phyloP scores from a whole-genome alignment of 2,888 invertebrate genomes.

The Onchidella celtica region DNA sequence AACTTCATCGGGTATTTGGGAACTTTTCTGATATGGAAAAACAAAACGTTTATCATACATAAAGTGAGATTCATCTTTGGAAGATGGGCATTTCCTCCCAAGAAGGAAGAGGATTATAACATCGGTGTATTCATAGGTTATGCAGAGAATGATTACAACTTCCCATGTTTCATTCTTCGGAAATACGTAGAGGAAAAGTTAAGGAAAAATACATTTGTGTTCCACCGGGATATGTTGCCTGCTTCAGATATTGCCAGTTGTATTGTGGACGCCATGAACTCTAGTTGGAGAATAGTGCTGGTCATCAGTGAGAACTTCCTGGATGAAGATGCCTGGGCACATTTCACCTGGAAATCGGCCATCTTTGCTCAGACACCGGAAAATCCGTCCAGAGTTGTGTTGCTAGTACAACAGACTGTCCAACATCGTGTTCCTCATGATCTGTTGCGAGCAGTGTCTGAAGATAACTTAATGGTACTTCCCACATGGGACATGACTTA shows the following conservation, averaged over 20 bases:
- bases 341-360: slow-evolving; percentile 22
- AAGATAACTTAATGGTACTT: slow-evolving; percentile 34
- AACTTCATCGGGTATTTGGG: not conserved
- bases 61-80: not conserved
- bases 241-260: not conserved
- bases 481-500: not conserved
- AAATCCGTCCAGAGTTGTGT: slow-evolving; percentile 27
- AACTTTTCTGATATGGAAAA: slow-evolving; percentile 1
- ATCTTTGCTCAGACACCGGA: not conserved
- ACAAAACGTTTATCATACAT: slow-evolving; percentile 12
- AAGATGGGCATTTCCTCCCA: not conserved
- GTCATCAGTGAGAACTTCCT: not conserved
- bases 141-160: not conserved
- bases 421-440: not conserved
- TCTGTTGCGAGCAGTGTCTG: slow-evolving; percentile 7
- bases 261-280: slow-evolving; percentile 34
- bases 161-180: slow-evolving; percentile 14
- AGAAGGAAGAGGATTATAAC: not conserved
- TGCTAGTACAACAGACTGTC: slow-evolving; percentile 9
- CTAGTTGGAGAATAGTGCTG: slow-evolving; percentile 37
- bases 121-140: slow-evolving; percentile 33
- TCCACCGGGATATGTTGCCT: not conserved
- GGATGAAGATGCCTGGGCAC: slow-evolving; percentile 28
- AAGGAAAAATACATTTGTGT: not conserved
- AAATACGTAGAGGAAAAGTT: slow-evolving; percentile 11